Evolutionary conservation across 2,113 vertebrate species (phyloP), one percentile per base, ranked within the genome.

Genomic region (Brachionichthys hirsutus): DNA sequence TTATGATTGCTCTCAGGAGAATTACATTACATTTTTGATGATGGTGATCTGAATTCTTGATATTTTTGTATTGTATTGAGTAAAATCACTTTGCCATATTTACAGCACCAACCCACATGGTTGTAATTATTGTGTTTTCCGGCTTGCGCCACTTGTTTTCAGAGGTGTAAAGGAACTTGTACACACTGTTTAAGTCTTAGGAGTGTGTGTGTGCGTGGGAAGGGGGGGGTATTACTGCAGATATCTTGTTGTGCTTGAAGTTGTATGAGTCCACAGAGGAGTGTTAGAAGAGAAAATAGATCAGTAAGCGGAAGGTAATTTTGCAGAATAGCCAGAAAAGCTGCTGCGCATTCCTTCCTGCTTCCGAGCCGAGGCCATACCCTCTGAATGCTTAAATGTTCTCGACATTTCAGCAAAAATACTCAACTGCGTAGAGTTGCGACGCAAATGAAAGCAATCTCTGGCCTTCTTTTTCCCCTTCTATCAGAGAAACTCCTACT

Each of bases 391-490:
- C 17, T 41, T 3, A 42, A 63, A 22, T 42, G 19, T 52, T 53
- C 48, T 55, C 68, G 67, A 47, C 44, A 18, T 12, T 18, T 54
- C 12, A 24, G 34, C 36, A 16, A 9, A 49, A 24, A 20, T n/a
- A 56, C 60, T 47, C 9, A 36, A 4, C 40, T 14, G 20, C 9
- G 7, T 45, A 30, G 12, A 36, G 42, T 53, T 51, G 22, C 16
- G 19, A 55, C 53, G 66, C 44, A 55, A 77, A 62, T 18, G 54
- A 69, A 34, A 52, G 7, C 62, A 55, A 58, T 76, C 56, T 47
- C 52, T 57, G 51, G 43, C 58, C 56, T 9, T 53, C 45, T 38
- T 22, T 15, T 62, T 50, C n/a, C 59, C 46, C 41, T 48, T 44
- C 48, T 41, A 9, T 64, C 67, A 51, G 6, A 61, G 43, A 54